A percentile compares a stretch with the other conserved stretches of the same genome.
phyloP scores from a whole-genome alignment of 2,888 invertebrate genomes.

The Keiferia lycopersicella region DNA sequence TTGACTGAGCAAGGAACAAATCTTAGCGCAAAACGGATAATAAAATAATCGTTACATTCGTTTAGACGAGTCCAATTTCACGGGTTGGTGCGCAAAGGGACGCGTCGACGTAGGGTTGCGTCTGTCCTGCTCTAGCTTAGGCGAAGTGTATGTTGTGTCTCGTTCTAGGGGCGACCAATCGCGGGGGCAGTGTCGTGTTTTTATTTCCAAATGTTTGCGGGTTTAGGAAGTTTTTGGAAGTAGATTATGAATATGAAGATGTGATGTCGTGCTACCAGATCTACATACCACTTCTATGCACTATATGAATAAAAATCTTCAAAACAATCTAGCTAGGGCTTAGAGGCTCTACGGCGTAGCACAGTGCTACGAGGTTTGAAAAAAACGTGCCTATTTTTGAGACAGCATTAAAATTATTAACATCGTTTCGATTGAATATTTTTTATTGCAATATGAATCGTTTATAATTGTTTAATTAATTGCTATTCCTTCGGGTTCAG shows the following conservation, averaged over 20 bases:
- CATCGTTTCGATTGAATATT: no score
- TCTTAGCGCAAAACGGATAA: slow-evolving; percentile 81
- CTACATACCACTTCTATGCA: no score
- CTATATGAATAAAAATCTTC: no score
- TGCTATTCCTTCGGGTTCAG: no score
- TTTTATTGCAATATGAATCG: no score
- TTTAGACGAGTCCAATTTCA: slow-evolving; percentile 81
- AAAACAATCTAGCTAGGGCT: no score
- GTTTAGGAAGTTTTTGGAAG: slow-evolving; percentile 33
- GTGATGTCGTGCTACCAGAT: neutral
- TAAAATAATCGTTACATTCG: slow-evolving; percentile 82
- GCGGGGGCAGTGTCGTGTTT: slow-evolving; percentile 51
- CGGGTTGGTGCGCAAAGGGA: slow-evolving; percentile 78
- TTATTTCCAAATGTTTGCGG: slow-evolving; percentile 70
- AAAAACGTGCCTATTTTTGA: no score
- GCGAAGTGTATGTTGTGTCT: slow-evolving; percentile 40
- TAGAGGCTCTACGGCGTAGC: no score
- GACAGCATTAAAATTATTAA: no score
- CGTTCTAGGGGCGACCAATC: slow-evolving; percentile 61
- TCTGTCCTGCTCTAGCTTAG: slow-evolving; percentile 48
- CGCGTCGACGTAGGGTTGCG: slow-evolving; percentile 57
- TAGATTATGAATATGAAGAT: neutral
- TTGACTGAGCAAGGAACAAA: slow-evolving; percentile 82
- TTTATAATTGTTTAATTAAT: no score
- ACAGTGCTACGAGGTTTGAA: no score